Conservation (phyloP, 2,797 vertebrate genomes). For the Rhinoraja longicauda region DNA sequence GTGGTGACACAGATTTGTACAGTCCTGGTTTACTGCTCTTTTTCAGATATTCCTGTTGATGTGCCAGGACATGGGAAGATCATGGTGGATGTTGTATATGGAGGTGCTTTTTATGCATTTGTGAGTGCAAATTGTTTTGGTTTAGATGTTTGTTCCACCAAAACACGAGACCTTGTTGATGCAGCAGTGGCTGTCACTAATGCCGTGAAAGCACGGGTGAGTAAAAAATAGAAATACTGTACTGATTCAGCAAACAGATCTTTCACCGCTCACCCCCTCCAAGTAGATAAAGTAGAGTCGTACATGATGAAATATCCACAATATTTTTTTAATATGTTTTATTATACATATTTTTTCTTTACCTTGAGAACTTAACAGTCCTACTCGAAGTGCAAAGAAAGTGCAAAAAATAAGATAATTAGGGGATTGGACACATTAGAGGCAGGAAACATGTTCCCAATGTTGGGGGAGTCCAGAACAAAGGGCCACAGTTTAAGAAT, state of each 20-base stretch:
- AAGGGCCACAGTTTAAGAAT: too few species aligned
- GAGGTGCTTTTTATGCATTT: slow-evolving; percentile 86
- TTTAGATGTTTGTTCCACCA: slow-evolving; percentile 69
- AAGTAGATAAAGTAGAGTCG: background rate
- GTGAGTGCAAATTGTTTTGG: slow-evolving; percentile 71
- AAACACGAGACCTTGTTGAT: slow-evolving; percentile 71
- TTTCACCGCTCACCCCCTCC: background rate
- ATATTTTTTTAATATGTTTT: background rate
- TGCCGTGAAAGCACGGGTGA: slow-evolving; percentile 77
- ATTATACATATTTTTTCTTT: background rate
- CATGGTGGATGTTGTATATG: slow-evolving; percentile 76
- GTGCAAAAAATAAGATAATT: too few species aligned
- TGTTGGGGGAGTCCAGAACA: too few species aligned
- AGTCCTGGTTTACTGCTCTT: background rate
- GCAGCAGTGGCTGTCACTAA: slow-evolving; percentile 72
- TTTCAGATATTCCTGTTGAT: slow-evolving; percentile 65
- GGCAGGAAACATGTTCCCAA: too few species aligned
- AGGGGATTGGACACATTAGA: too few species aligned
- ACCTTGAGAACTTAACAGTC: background rate
- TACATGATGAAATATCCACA: background rate
- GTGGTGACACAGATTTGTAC: background rate
- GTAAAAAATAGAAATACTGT: background rate
- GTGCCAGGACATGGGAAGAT: slow-evolving; percentile 70
- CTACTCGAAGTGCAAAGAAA: background rate
- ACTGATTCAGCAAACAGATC: background rate